phyloP scores from a whole-genome alignment of 1,140 invertebrate genomes.

The Euura lappo region DNA sequence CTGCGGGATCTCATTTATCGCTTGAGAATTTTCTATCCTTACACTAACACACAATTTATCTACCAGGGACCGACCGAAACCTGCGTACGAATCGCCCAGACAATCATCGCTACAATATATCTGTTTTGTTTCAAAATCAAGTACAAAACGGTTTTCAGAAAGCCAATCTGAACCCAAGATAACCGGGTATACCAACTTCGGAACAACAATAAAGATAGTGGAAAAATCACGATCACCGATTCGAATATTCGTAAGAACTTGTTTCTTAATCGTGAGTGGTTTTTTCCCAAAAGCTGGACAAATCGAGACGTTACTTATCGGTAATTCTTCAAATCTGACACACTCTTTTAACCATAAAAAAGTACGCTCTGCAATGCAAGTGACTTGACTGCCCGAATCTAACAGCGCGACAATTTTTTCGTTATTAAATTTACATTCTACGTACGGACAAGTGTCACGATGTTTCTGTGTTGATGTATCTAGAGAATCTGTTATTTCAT shows the following conservation, averaged over 20 bases:
- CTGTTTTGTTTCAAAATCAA: background rate
- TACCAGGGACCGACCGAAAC: background rate
- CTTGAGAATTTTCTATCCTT: background rate
- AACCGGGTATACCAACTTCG: background rate
- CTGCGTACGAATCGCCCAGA: background rate
- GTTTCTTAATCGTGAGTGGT: background rate
- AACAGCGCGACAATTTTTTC: background rate
- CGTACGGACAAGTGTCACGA: background rate
- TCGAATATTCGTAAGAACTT: background rate
- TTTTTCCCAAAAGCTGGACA: background rate
- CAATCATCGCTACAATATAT: background rate
- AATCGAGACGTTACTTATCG: background rate
- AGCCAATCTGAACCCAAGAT: background rate
- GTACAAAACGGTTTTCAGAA: background rate
- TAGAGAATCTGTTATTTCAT: background rate
- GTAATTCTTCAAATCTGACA: background rate
- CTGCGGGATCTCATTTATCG: background rate
- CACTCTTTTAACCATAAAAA: background rate
- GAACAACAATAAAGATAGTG: background rate
- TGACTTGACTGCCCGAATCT: background rate
- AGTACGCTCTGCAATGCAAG: background rate
- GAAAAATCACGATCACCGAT: background rate
- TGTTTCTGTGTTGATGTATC: background rate
- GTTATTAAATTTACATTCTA: background rate
- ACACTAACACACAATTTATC: conserved; percentile 1